A percentile compares a stretch with the other conserved stretches of the same genome.
These are phyloP conservation scores for Lethenteron reissneri DNA, from an alignment of 2,113 vertebrate species.

Conservation along the genomic window DNA sequence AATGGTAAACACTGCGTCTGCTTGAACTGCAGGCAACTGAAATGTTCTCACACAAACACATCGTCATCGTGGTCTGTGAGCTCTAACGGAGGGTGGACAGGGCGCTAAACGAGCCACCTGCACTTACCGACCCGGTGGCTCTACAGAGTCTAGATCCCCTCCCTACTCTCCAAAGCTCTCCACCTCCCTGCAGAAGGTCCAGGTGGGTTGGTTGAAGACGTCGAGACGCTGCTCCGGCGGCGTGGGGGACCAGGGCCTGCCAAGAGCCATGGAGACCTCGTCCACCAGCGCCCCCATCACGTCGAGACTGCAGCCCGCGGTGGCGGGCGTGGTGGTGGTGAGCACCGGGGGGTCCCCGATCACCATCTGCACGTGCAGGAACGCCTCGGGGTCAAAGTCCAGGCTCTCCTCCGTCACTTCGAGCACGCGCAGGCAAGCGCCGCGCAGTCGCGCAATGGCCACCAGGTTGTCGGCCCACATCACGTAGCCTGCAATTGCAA, in stretches of 20 bases:
- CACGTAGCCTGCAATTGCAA: background rate
- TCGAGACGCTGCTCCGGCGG: slow-evolving; percentile 3
- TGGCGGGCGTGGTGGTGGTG: too few relatives aligned
- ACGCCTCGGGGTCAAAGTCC: background rate
- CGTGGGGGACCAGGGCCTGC: background rate
- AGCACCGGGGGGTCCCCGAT: background rate
- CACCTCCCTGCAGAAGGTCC: slow-evolving; percentile 5
- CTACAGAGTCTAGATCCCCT: background rate
- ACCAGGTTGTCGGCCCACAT: slow-evolving; percentile 4
- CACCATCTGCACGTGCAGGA: background rate
- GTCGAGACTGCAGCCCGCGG: too few relatives aligned
- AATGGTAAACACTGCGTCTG: background rate
- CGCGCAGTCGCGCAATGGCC: slow-evolving; percentile 3
- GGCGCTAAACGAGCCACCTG: background rate
- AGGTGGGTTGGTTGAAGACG: slow-evolving; percentile 5
- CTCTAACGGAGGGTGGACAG: background rate
- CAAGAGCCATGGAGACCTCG: background rate
- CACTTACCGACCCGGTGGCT: background rate
- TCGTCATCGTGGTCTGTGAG: background rate
- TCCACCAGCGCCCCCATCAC: background rate
- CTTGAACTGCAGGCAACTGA: background rate
- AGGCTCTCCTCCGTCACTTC: slow-evolving; percentile 2
- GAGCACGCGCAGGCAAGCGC: background rate
- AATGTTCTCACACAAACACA: background rate
- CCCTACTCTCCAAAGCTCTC: background rate